Base-by-base conservation (phyloP, 2,888 invertebrate genomes). In the Gymnosoma rotundatum region DNA sequence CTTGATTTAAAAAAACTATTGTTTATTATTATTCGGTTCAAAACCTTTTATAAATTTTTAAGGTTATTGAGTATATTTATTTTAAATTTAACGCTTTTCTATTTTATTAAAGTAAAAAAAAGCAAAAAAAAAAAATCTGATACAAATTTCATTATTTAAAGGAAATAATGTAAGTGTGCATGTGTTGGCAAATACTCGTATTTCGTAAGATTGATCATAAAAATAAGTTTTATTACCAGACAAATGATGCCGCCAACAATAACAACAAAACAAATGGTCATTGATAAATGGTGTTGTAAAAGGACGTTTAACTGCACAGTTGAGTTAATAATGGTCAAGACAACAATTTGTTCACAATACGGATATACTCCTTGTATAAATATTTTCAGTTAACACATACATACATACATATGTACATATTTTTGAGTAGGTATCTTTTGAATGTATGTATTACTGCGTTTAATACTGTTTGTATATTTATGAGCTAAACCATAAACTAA, bases 171-270 rank as follows among this genome's bases (percentile, higher is more conserved):
- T 16, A 25, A 50, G 38, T 21, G 16, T 18, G 20, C 42, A 18
- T 60, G 32, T 60, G 14, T 45, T 70, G 58, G 14, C n/a, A 48
- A 54, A 36, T 67, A 67, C 18, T 61, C 20, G 4, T 42, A 69
- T 7, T 32, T 45, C 54, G 32, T 70, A 70, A 81, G 67, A 74
- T 84, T 69, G 81, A 81, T 84, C 84, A 81, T 84, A 84, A 84
- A 84, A 84, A 78, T 81, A 84, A 84, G 78, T 84, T 84, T 84
- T 84, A 84, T 84, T 84, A 78, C 69, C 74, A 74, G 81, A 81
- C 81, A 84, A 84, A 84, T 84, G 84, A 84, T 84, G 81, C 84
- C 81, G 78, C 78, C 73, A 70, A 48, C 78, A 79, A 79, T 66
- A 72, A 72, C 72, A 72, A 72, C 36, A 66, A 64, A 75, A 66